Base-by-base conservation (phyloP, 2,113 vertebrate genomes). In the Marcusenius ussheri region DNA sequence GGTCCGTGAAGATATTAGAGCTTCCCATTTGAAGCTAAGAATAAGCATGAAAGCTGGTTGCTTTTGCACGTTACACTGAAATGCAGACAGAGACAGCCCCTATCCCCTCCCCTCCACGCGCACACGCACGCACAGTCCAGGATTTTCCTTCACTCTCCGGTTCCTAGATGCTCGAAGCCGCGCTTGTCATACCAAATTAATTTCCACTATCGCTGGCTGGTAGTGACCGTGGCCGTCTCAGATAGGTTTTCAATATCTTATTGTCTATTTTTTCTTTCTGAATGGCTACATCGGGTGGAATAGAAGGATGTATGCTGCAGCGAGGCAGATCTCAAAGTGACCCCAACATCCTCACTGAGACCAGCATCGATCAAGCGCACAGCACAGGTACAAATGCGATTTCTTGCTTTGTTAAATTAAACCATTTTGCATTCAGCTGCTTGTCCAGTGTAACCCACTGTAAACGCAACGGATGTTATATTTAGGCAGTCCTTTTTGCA, bases 301-400 rank as follows among this genome's bases (percentile, higher is more conserved):
- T 93, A 90, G 96, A 96, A 90, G 94, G 96, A 91, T 96, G 97
- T 93, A 95, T 97, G 92, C 93, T 96, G 95, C 96, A 96, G 93
- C 94, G 98, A 94, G 97, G 96, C 92, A 96, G 98, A 94, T 99
- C 97, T 88, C 97, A 97, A 94, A 99, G 98, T 94, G 97, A 99
- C 96, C 98, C 98, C 92, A 98, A 95, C 96, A 96, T 96, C 96
- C 96, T 97, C 93, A 95, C 95, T 21, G 97, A 98, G 84, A 91
- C 96, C 91, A 93, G 95, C 89, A 51, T 95, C 80, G 96, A 93
- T 66, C 95, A 96, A 91, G 94, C 95, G 70, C 95, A 96, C 93
- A 93, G 90, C 93, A 91, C 96, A 97, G 97, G 97, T 98, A 96
- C 94, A 89, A 83, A 45, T 11, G 42, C 50, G 8, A 58, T 80